Base-by-base conservation (phyloP, 2,113 vertebrate genomes). In the Myrmophylax atrothorax region DNA sequence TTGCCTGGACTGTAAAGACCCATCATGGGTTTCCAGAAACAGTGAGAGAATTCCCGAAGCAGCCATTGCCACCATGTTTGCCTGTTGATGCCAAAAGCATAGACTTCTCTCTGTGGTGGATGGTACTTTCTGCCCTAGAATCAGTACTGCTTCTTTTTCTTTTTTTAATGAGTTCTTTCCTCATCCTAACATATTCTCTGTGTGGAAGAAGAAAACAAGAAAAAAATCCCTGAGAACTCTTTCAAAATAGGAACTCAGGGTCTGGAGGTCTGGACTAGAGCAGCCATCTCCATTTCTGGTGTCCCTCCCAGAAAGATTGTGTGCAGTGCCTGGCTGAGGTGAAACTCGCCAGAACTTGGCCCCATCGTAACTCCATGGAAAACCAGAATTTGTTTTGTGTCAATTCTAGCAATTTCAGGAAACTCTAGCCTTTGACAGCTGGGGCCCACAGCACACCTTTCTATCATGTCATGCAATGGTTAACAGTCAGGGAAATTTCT, bases 391-490 rank as follows among this genome's bases (percentile, higher is more conserved):
- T 73, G 55, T 0, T 0, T 33, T 47, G 62, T 31, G 89, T 53
- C 50, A 53, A 23, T 73, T 89, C 46, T 52, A 69, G 55, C 8
- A 76, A 3, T n/a, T 86, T 80, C 53, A 80, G 72, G 83, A 74
- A 80, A 50, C 53, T 55, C n/a, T 23, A 31, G 70, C 37, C 46
- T 77, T 80, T 74, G 75, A n/a, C 58, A 66, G 33, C 55, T 60
- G 49, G 29, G 52, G 26, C 26, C 29, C 42, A 58, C 1, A 1
- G 50, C 66, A 58, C 66, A 85, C 33, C 50, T 56, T 53, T 59
- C 11, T 37, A 78, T 40, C 19, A 0, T 12, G 50, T 46, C 0
- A 0, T 3, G 3, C 75, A 47, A 46, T 2, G 3, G 40, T 67
- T 67, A 60, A 37, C 59, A 80, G 47, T 9, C 1, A 4, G 53